phyloP scores from a whole-genome alignment of 2,888 invertebrate genomes.

The Andrena bucephala region DNA sequence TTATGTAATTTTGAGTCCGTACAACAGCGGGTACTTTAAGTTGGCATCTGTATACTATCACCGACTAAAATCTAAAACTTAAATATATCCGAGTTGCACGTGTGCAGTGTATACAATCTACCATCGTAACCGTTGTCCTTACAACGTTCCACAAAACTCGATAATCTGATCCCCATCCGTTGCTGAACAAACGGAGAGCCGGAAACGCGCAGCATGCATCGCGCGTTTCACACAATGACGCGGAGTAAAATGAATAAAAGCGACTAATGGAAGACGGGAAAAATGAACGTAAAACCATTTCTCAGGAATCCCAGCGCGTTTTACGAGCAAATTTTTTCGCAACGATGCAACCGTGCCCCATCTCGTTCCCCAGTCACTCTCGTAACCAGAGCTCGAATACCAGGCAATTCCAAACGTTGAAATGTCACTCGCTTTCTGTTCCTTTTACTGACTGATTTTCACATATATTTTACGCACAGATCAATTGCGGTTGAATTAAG shows the following conservation, averaged over 20 bases:
- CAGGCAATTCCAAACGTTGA: neutral
- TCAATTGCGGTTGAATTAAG: neutral
- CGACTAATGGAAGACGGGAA: neutral
- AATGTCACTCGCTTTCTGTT: conserved; percentile 8
- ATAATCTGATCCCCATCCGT: conserved; percentile 7
- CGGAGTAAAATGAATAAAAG: neutral
- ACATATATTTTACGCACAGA: too few relatives aligned
- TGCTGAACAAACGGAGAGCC: conserved; percentile 3
- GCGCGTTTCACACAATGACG: neutral
- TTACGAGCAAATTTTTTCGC: conserved; percentile 13
- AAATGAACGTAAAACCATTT: conserved; percentile 2
- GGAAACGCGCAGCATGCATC: conserved; percentile 27
- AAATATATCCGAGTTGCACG: neutral
- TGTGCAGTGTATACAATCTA: neutral
- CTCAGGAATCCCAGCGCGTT: neutral
- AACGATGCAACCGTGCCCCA: neutral
- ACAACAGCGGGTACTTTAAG: too few relatives aligned
- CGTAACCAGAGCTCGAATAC: neutral
- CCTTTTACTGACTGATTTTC: too few relatives aligned
- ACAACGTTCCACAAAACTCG: neutral
- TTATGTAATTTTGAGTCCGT: too few relatives aligned
- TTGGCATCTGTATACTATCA: too few relatives aligned
- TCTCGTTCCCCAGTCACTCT: neutral
- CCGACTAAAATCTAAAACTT: neutral
- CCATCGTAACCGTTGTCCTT: neutral